Conservation (phyloP, 2,888 invertebrate genomes). For the Spicauda simplicius region DNA sequence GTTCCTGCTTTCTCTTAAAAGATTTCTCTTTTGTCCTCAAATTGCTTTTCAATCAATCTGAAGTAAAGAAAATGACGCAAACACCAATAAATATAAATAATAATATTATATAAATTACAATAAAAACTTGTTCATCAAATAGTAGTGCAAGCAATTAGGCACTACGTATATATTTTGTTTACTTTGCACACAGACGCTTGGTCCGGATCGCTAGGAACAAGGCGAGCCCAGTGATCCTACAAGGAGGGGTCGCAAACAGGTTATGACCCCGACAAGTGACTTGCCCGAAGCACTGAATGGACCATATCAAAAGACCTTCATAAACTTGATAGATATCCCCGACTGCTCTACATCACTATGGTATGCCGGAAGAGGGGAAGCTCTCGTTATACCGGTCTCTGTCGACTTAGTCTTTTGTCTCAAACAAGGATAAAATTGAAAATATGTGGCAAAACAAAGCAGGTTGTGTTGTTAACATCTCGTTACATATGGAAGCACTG, state of each 20-base stretch:
- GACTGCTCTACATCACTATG: slow-evolving; percentile 42
- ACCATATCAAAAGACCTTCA: slow-evolving; percentile 64
- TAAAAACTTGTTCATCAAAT: background rate
- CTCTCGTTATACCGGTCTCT: slow-evolving; percentile 55
- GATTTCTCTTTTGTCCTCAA: slow-evolving; percentile 22
- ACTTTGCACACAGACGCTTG: slow-evolving; percentile 13
- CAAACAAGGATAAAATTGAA: slow-evolving; percentile 79
- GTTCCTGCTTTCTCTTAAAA: background rate
- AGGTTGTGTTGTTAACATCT: slow-evolving; percentile 40
- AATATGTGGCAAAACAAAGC: slow-evolving; percentile 59
- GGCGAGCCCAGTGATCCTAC: slow-evolving; percentile 67
- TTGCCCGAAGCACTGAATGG: slow-evolving; percentile 74
- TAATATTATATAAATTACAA: background rate
- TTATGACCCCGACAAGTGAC: slow-evolving; percentile 84
- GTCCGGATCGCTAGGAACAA: slow-evolving; percentile 72
- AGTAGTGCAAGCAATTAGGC: slow-evolving; percentile 16
- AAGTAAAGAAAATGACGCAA: background rate
- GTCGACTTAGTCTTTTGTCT: slow-evolving; percentile 69
- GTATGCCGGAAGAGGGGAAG: slow-evolving; percentile 48
- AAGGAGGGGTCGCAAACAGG: slow-evolving; percentile 84
- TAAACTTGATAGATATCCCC: slow-evolving; percentile 52
- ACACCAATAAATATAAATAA: background rate
- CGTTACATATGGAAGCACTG: slow-evolving; percentile 22
- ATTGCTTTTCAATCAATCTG: background rate
- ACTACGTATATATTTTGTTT: slow-evolving; percentile 37